Evolutionary conservation across 2,113 vertebrate species (phyloP).

Genomic region (Melanocharis versteri): DNA sequence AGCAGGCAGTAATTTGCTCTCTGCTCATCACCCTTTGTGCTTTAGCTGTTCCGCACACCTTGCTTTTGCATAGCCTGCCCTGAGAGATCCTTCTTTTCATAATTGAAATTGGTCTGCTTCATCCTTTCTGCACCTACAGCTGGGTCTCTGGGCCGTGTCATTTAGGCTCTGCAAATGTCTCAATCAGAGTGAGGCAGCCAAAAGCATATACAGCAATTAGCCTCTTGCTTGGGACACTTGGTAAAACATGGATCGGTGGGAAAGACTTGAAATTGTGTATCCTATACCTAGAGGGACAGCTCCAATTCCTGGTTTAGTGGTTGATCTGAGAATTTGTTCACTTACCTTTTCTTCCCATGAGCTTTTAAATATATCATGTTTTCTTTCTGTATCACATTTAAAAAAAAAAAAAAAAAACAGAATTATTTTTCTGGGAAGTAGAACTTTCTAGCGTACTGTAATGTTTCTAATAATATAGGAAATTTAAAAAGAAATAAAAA

Average conservation of each 20-base stretch:
- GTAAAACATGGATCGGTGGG: not conserved
- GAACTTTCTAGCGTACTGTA: not conserved
- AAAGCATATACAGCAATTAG: not conserved
- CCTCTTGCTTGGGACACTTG: not conserved
- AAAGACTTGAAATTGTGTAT: not conserved
- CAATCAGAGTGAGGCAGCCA: not conserved
- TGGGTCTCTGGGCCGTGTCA: not conserved
- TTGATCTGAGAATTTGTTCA: not conserved
- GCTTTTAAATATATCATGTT: not conserved
- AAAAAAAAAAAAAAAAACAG: too few species aligned
- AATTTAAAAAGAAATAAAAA: not conserved
- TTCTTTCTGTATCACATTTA: not conserved
- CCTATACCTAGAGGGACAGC: too few species aligned
- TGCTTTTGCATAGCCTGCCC: rapidly evolving
- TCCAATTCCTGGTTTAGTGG: not conserved
- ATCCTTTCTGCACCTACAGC: not conserved
- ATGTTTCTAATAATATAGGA: not conserved
- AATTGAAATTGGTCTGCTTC: not conserved
- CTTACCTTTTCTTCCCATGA: not conserved
- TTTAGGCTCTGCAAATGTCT: not conserved
- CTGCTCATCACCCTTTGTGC: not conserved
- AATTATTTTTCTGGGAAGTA: not conserved
- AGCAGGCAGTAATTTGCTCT: not conserved
- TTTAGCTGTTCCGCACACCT: not conserved
- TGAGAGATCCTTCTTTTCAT: not conserved